Evolutionary conservation across 92 coral and sea anemone genomes (phyloP).

Genomic region (Actinernus sp.): DNA sequence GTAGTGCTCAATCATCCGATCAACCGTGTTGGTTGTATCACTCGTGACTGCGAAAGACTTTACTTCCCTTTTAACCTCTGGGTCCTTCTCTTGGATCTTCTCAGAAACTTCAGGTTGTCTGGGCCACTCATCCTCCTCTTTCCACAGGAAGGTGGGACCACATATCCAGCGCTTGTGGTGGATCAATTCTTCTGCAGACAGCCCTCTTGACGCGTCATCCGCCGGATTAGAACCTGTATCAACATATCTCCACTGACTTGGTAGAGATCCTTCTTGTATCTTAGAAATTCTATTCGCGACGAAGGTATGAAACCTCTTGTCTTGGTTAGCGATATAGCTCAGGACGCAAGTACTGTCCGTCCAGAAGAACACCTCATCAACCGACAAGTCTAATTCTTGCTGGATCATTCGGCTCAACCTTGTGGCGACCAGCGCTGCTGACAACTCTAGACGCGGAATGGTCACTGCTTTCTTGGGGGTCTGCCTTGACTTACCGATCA

Average conservation of each 20-base stretch:
- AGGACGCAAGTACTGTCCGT: constrained; percentile 42
- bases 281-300: constrained; percentile 20
- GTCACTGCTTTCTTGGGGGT: constrained; percentile 10
- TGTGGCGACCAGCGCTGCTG: constrained; percentile 34
- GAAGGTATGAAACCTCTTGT: constrained; percentile 22
- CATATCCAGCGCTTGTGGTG: constrained; percentile 1
- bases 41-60: constrained; percentile 1
- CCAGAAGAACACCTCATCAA: constrained; percentile 30
- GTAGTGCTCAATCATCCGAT: constrained; percentile 33
- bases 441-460: constrained; percentile 29
- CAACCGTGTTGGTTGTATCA: neutral
- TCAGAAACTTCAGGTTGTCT: neutral
- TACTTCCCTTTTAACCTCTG: constrained; percentile 15
- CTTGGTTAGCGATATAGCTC: constrained; percentile 9
- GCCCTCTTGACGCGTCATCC: constrained; percentile 28
- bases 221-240: constrained; percentile 11
- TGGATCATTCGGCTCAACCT: constrained; percentile 6
- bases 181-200: constrained; percentile 2
- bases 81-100: constrained; percentile 10
- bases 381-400: neutral
- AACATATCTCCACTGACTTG: constrained; percentile 19
- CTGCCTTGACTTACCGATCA: constrained; percentile 22
- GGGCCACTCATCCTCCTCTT: constrained; percentile 24
- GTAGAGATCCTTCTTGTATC: neutral
- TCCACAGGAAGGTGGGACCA: constrained; percentile 24